Evolutionary conservation across 2,888 invertebrate species (phyloP), one percentile per base, ranked within the genome.

Genomic region (Drosophila quinaria): DNA sequence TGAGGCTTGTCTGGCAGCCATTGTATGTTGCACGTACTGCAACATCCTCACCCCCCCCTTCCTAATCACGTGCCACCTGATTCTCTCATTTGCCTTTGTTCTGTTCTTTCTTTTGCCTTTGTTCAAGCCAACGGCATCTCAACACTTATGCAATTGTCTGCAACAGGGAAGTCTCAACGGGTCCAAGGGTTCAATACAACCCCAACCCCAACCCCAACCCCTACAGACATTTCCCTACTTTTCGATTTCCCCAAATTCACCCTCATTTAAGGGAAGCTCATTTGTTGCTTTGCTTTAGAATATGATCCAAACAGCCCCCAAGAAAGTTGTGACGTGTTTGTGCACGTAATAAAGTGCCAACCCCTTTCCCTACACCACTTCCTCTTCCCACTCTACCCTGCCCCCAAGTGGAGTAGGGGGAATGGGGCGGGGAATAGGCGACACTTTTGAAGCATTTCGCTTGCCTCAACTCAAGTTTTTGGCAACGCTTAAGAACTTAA

Each of bases 401-500:
- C 1, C 41, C 0, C 10, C 4, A 9, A 41, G 17, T 1, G 10
- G n/a, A 52, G 64, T 47, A 63, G 55, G 60, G 60, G 55, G 37
- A 78, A 73, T 75, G 71, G 83, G 81, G 81, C 5, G 25, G 25
- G 25, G 1, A 25, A 6, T 73, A 70, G 83, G 79, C 83, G 79
- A 83, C 79, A 79, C 70, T 86, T 85, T 83, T 83, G 62, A 64
- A 70, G 74, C 66, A 80, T 66, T 70, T 74, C 56, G 85, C 47
- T 64, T 72, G 75, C 51, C 56, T 63, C 50, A 76, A 72, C 72
- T 73, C 71, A 85, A 85, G 83, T 85, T 87, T 87, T 81, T 84
- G 87, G 80, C 81, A 80, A 78, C 72, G 81, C 87, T 84, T 87
- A 84, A 84, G 83, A 87, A 84, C 85, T 84, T 84, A 81, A 56